Evolutionary conservation across 1,140 invertebrate species (phyloP).

Genomic region (Physella acuta): DNA sequence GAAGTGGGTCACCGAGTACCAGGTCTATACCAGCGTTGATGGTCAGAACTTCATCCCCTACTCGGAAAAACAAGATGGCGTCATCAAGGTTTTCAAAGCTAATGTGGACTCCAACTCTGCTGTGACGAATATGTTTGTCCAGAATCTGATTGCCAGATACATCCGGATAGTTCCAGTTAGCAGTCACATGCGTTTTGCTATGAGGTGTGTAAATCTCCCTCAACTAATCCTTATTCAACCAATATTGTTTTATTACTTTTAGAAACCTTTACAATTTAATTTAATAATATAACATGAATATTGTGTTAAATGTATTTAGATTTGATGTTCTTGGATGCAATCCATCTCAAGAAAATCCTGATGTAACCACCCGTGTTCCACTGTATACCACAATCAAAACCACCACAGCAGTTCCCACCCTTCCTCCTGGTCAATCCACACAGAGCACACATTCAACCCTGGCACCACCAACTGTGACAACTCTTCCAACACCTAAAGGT

Average conservation of each 20-base stretch:
- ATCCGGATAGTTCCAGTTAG: background rate
- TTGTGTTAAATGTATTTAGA: slow-evolving; percentile 2
- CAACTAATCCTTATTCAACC: background rate
- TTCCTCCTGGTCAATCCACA: background rate
- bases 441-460: too few species aligned
- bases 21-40: slow-evolving; percentile 52
- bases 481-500: background rate
- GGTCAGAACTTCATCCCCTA: slow-evolving; percentile 39
- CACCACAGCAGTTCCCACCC: background rate
- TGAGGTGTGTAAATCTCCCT: background rate
- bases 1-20: slow-evolving; percentile 51
- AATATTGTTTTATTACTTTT: background rate
- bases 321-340: slow-evolving; percentile 14
- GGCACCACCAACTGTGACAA: background rate
- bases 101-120: slow-evolving; percentile 34
- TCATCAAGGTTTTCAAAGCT: slow-evolving; percentile 33
- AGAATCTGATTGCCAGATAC: background rate
- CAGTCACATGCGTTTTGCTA: background rate
- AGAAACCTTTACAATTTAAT: too few species aligned
- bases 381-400: background rate
- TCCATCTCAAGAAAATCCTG: background rate
- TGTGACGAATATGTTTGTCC: slow-evolving; percentile 35
- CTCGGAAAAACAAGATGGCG: slow-evolving; percentile 28
- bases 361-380: background rate
- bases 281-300: too few species aligned